Conservation (phyloP, 1,140 invertebrate genomes). For the Trichonephila clavipes region DNA sequence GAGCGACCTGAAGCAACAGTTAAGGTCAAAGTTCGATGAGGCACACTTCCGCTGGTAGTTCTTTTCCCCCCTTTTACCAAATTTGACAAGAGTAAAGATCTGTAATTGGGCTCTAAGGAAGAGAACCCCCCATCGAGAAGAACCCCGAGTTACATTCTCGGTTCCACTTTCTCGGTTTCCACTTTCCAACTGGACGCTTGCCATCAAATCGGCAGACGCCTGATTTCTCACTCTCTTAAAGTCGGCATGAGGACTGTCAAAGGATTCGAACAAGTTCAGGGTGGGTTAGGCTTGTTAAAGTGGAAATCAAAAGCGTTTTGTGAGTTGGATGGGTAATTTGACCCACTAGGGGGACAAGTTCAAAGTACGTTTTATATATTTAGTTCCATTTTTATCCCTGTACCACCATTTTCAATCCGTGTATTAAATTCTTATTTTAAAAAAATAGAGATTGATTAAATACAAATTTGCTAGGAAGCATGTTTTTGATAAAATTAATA, state of each 20-base stretch:
- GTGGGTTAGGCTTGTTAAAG: slow-evolving; percentile 27
- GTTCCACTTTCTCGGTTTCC: slow-evolving; percentile 19
- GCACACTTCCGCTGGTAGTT: not conserved
- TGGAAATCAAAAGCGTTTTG: slow-evolving; percentile 37
- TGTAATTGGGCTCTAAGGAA: not conserved
- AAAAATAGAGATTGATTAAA: too few species aligned
- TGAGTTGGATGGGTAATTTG: slow-evolving; percentile 11
- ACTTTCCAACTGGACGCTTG: slow-evolving; percentile 18
- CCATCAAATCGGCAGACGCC: not conserved
- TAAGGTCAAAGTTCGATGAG: slow-evolving; percentile 9
- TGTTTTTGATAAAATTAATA: too few species aligned
- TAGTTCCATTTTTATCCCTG: not conserved
- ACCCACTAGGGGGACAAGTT: not conserved
- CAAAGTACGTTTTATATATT: not conserved
- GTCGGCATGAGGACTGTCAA: not conserved
- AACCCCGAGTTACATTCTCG: not conserved
- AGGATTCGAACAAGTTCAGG: not conserved
- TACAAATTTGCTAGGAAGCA: too few species aligned
- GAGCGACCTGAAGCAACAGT: not conserved
- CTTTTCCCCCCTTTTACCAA: not conserved
- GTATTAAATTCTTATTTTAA: too few species aligned
- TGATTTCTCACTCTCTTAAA: not conserved
- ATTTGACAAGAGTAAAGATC: not conserved
- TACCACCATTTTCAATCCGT: too few species aligned
- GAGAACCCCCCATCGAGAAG: not conserved